These are phyloP conservation scores for Lophius piscatorius DNA, from an alignment of 2,113 vertebrate species.

Conservation along the genomic window DNA sequence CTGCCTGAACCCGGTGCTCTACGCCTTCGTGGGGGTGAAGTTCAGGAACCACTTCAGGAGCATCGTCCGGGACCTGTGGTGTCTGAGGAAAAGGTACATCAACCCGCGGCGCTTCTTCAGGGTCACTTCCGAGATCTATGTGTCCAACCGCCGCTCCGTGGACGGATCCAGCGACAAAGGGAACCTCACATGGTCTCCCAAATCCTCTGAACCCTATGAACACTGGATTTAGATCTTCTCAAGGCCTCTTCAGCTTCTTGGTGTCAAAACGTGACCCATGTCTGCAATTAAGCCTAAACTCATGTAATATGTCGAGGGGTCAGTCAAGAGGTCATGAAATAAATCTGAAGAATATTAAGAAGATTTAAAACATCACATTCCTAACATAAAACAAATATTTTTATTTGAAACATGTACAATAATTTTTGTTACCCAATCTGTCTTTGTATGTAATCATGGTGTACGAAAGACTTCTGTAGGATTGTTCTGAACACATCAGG, in stretches of 20 bases:
- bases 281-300: too few species aligned
- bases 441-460: too few species aligned
- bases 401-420: too few species aligned
- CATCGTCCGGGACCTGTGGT: slow-evolving; percentile 84
- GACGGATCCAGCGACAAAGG: slow-evolving; percentile 77
- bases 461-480: too few species aligned
- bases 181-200: background rate
- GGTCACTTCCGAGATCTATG: slow-evolving; percentile 73
- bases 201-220: too few species aligned
- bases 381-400: too few species aligned
- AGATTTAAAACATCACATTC: background rate
- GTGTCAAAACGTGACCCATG: too few species aligned
- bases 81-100: slow-evolving; percentile 73
- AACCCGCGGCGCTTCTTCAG: slow-evolving; percentile 65
- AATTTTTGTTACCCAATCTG: too few species aligned
- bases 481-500: too few species aligned
- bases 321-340: background rate
- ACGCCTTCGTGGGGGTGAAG: slow-evolving; percentile 90
- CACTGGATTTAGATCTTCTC: too few species aligned
- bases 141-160: slow-evolving; percentile 79
- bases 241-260: too few species aligned
- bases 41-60: slow-evolving; percentile 89
- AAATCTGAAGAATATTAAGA: background rate
- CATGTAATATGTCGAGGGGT: too few species aligned
- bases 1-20: slow-evolving; percentile 92